phyloP scores from a whole-genome alignment of 2,113 vertebrate species.

The Spea multiplicata region DNA sequence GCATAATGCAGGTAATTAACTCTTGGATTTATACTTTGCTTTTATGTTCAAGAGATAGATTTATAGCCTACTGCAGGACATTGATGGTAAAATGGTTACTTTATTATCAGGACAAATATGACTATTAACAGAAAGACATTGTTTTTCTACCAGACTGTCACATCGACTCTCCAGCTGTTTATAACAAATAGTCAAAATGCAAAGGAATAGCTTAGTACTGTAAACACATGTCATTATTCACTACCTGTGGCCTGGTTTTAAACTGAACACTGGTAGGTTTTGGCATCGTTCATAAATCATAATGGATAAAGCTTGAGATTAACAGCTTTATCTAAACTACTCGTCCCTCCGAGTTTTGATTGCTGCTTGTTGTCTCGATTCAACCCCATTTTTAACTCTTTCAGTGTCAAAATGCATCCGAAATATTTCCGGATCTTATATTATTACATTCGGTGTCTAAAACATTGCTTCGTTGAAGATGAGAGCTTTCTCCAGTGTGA shows the following conservation, averaged over 20 bases:
- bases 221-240: slow-evolving; percentile 51
- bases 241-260: slow-evolving; percentile 46
- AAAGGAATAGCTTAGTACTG: slow-evolving; percentile 49
- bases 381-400: too few species aligned
- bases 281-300: slow-evolving; percentile 60
- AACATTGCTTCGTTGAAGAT: too few species aligned
- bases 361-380: too few species aligned
- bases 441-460: too few species aligned
- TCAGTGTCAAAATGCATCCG: too few species aligned
- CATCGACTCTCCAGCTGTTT: neutral
- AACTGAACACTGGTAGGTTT: slow-evolving; percentile 56
- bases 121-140: neutral
- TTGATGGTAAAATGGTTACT: neutral
- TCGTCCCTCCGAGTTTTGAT: too few species aligned
- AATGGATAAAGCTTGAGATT: slow-evolving; percentile 17
- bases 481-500: too few species aligned
- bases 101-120: neutral
- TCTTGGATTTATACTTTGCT: neutral
- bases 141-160: neutral
- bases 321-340: too few species aligned
- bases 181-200: slow-evolving; percentile 26
- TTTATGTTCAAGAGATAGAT: neutral
- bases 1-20: slow-evolving; percentile 73
- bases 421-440: too few species aligned
- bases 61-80: neutral